Conservation (phyloP, 1,140 invertebrate species). For the Hyphantria cunea region DNA sequence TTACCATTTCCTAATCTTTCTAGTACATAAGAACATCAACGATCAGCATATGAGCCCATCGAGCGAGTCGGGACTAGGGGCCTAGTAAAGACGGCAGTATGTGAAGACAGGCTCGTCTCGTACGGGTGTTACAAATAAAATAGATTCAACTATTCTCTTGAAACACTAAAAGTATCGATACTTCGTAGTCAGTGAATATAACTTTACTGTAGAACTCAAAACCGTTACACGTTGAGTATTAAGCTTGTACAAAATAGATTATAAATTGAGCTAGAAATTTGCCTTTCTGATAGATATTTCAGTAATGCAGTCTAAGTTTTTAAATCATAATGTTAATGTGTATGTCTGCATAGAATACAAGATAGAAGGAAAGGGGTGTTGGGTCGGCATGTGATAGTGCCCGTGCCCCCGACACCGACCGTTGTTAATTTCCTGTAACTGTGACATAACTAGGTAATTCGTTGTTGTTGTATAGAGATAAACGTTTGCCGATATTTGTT, state of each 20-base stretch:
- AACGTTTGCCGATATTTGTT: slow-evolving; percentile 73
- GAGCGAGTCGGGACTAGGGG: background rate
- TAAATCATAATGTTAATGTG: slow-evolving; percentile 29
- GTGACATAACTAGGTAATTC: slow-evolving; percentile 67
- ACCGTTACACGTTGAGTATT: slow-evolving; percentile 36
- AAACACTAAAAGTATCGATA: slow-evolving; percentile 27
- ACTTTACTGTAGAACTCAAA: slow-evolving; percentile 40
- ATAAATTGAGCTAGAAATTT: slow-evolving; percentile 53
- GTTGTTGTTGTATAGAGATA: slow-evolving; percentile 79
- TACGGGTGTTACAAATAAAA: slow-evolving; percentile 10
- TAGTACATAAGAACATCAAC: slow-evolving; percentile 26
- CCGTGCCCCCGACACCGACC: slow-evolving; percentile 14
- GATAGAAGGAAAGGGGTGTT: slow-evolving; percentile 17
- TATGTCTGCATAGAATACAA: slow-evolving; percentile 29
- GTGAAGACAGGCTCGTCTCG: background rate
- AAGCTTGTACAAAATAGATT: slow-evolving; percentile 61
- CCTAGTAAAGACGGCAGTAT: background rate
- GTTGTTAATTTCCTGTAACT: slow-evolving; percentile 58
- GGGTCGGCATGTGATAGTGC: background rate
- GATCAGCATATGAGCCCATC: background rate
- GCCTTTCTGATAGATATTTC: slow-evolving; percentile 49
- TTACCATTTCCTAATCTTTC: slow-evolving; percentile 46
- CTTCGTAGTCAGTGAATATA: slow-evolving; percentile 39
- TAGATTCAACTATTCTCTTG: slow-evolving; percentile 21
- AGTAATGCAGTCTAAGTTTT: slow-evolving; percentile 41